Percentiles rank a stretch among this genome's conserved stretches.
phyloP scores from a whole-genome alignment of 2,797 vertebrate genomes.

The Siniperca obscura region DNA sequence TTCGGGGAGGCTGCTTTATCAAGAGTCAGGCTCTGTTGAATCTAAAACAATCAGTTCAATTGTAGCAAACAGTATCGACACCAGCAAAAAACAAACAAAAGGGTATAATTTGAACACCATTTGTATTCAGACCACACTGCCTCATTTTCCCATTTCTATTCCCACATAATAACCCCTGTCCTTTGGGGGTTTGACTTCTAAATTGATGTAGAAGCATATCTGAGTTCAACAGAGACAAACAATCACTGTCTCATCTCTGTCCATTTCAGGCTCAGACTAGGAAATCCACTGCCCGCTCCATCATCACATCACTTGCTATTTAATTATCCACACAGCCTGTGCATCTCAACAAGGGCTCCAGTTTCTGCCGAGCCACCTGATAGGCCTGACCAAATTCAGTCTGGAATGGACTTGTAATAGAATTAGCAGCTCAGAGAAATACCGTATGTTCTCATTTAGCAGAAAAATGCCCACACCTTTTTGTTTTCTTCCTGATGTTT shows the following conservation, averaged over 20 bases:
- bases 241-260: slow-evolving; percentile 42
- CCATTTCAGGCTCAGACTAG: slow-evolving; percentile 34
- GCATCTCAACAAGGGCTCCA: slow-evolving; percentile 72
- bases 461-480: slow-evolving; percentile 23
- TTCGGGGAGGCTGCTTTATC: slow-evolving; percentile 37
- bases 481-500: slow-evolving; percentile 58
- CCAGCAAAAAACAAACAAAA: slow-evolving; percentile 34
- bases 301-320: slow-evolving; percentile 73
- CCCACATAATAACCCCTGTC: slow-evolving; percentile 43
- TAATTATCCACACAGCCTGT: slow-evolving; percentile 75
- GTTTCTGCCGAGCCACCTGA: slow-evolving; percentile 79
- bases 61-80: slow-evolving; percentile 29
- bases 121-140: slow-evolving; percentile 53
- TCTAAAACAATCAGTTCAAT: slow-evolving; percentile 25
- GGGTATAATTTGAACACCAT: slow-evolving; percentile 23
- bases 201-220: slow-evolving; percentile 51
- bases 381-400: slow-evolving; percentile 64
- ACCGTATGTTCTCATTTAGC: slow-evolving; percentile 44
- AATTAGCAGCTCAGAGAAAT: slow-evolving; percentile 70
- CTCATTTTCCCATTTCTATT: slow-evolving; percentile 38
- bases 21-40: slow-evolving; percentile 20
- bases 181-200: slow-evolving; percentile 33
- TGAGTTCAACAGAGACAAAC: slow-evolving; percentile 52
- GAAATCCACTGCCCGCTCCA: slow-evolving; percentile 55
- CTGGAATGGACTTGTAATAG: slow-evolving; percentile 72